Evolutionary conservation across 2,888 invertebrate species (phyloP).

Genomic region (Pollenia angustigena): DNA sequence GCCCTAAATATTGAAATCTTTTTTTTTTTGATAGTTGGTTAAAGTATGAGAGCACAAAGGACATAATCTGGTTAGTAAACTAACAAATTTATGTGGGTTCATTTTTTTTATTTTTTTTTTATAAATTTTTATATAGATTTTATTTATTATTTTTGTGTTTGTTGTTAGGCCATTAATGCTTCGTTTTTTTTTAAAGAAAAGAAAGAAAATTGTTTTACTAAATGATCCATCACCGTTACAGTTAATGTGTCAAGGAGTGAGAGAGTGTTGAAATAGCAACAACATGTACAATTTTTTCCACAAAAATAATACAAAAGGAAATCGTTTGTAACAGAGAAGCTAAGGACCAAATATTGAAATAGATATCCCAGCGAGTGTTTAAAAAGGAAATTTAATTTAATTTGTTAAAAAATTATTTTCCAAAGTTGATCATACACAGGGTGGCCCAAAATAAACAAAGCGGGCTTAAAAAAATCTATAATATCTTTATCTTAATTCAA

Average conservation of each 20-base stretch:
- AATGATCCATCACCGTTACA: conserved; percentile 83
- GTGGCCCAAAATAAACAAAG: too few relatives aligned
- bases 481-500: too few relatives aligned
- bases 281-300: neutral
- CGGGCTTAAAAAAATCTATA: too few relatives aligned
- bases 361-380: conserved; percentile 1
- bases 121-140: conserved; percentile 13
- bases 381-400: neutral
- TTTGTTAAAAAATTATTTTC: too few relatives aligned
- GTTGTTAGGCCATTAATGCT: conserved; percentile 52
- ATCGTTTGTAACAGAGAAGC: conserved; percentile 59
- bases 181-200: neutral
- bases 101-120: conserved; percentile 33
- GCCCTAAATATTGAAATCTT: neutral
- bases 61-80: conserved; percentile 60
- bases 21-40: neutral
- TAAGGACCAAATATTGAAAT: neutral
- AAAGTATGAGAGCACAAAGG: neutral
- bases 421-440: too few relatives aligned
- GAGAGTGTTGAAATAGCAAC: conserved; percentile 65
- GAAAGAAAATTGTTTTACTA: conserved; percentile 80
- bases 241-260: conserved; percentile 80
- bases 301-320: conserved; percentile 28
- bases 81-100: conserved; percentile 59
- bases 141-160: conserved; percentile 25